These are phyloP conservation scores for Burhinus oedicnemus DNA, from an alignment of 2,113 vertebrate genomes.

Conservation along the genomic window DNA sequence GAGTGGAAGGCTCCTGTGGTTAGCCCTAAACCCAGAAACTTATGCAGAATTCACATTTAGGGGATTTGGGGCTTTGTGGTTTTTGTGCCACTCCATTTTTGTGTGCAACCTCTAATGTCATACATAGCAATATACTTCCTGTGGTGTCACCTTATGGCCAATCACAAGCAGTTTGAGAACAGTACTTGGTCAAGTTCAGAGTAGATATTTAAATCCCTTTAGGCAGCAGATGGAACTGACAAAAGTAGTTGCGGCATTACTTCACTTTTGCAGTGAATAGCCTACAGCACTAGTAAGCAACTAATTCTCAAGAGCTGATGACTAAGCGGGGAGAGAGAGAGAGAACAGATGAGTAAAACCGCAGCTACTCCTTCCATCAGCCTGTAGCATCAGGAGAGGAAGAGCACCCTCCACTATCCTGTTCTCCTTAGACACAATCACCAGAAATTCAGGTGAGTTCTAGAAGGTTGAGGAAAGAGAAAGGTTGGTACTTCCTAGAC, in stretches of 20 bases:
- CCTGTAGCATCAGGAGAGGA: not conserved
- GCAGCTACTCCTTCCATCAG: not conserved
- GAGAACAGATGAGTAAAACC: not conserved
- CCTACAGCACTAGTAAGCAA: not conserved
- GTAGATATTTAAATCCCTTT: not conserved
- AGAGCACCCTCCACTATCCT: not conserved
- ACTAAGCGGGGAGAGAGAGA: not conserved
- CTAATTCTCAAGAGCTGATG: not conserved
- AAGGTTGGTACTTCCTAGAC: not conserved
- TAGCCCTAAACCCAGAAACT: not conserved
- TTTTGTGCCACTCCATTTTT: not conserved
- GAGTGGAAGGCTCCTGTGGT: not conserved
- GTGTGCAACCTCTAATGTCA: not conserved
- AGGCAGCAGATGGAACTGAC: not conserved
- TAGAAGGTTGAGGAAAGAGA: not conserved
- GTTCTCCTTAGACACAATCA: not conserved
- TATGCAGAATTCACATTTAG: not conserved
- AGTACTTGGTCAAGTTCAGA: not conserved
- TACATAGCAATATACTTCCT: accelerated
- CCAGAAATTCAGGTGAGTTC: not conserved
- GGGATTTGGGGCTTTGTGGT: not conserved
- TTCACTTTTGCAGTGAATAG: not conserved
- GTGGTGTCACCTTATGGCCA: not conserved
- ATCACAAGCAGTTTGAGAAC: not conserved
- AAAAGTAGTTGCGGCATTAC: not conserved